Conservation (phyloP, 2,888 invertebrate genomes). For the Myathropa florea region DNA sequence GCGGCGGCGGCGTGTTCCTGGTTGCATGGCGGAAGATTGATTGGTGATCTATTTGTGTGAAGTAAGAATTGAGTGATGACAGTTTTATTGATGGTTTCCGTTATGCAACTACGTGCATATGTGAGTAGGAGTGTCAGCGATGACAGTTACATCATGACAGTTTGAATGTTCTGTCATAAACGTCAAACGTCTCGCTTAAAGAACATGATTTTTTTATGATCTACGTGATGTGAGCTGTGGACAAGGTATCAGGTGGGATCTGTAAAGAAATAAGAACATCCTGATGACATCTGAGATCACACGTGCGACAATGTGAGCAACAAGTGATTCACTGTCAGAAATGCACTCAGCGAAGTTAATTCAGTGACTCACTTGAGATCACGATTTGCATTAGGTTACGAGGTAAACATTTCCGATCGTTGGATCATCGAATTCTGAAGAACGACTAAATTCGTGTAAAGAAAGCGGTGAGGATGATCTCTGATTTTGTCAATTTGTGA, state of each 20-base stretch:
- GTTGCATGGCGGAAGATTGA: background rate
- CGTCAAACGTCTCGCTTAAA: background rate
- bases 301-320: background rate
- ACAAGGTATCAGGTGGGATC: background rate
- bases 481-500: too few relatives aligned
- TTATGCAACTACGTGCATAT: background rate
- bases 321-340: background rate
- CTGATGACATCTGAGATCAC: background rate
- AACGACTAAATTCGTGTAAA: background rate
- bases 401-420: background rate
- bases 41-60: background rate
- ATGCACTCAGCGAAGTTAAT: background rate
- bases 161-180: background rate
- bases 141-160: background rate
- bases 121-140: background rate
- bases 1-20: background rate
- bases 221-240: background rate
- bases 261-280: background rate
- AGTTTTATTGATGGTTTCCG: background rate
- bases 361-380: background rate
- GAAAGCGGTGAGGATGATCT: too few relatives aligned
- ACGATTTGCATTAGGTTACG: background rate
- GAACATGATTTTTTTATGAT: background rate
- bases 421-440: background rate
- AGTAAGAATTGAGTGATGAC: background rate